A percentile compares a stretch with the other conserved stretches of the same genome.
phyloP scores from a whole-genome alignment of 2,888 invertebrate genomes.

The Melinaea marsaeus region DNA sequence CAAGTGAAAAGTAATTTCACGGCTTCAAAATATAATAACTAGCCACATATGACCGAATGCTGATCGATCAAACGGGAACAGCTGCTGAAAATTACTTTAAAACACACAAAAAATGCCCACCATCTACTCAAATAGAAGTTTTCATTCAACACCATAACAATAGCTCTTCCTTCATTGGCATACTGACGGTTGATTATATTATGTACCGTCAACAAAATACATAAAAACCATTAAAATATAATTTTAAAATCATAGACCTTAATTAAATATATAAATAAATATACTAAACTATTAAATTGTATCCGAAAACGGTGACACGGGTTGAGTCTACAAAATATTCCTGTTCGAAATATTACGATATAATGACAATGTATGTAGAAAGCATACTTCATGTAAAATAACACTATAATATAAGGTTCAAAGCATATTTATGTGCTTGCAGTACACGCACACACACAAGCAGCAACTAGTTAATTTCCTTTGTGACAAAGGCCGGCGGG shows the following conservation, averaged over 20 bases:
- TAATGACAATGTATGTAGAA: neutral
- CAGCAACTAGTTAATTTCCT: constrained; percentile 76
- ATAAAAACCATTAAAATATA: constrained; percentile 4
- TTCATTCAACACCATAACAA: constrained; percentile 76
- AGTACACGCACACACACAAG: constrained; percentile 49
- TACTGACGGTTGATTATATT: constrained; percentile 73
- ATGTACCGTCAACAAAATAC: constrained; percentile 53
- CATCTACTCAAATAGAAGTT: constrained; percentile 74
- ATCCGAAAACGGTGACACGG: too few species aligned
- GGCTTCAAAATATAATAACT: constrained; percentile 57
- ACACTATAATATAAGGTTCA: neutral
- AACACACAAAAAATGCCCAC: constrained; percentile 65
- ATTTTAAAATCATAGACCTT: neutral
- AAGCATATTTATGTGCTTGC: constrained; percentile 40
- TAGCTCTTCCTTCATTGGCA: constrained; percentile 76
- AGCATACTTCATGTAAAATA: constrained; percentile 1
- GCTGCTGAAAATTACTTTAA: constrained; percentile 75
- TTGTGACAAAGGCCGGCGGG: constrained; percentile 75
- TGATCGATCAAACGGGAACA: constrained; percentile 69
- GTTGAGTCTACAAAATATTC: neutral
- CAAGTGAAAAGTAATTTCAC: constrained; percentile 62
- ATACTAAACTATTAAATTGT: too few species aligned
- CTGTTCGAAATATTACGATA: neutral
- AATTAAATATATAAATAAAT: too few species aligned
- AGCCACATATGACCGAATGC: constrained; percentile 49